A percentile compares a stretch with the other conserved stretches of the same genome.
phyloP scores from a whole-genome alignment of 2,888 invertebrate species.

The Cylloceria caligata region DNA sequence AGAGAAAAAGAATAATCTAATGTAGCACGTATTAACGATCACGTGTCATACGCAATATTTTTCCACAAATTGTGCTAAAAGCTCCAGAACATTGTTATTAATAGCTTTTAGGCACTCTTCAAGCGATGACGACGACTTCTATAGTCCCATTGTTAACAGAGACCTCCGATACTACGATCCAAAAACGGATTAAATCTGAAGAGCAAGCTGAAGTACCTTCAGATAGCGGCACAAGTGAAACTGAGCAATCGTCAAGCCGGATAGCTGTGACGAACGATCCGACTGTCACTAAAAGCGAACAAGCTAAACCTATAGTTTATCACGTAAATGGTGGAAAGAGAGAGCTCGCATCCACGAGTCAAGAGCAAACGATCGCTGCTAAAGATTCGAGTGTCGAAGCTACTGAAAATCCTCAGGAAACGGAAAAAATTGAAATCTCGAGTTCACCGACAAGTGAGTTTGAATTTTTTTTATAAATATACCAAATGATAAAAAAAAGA shows the following conservation, averaged over 20 bases:
- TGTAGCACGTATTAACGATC: neutral
- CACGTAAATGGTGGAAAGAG: constrained; percentile 34
- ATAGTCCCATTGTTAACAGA: neutral
- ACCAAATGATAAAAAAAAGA: too few relatives aligned
- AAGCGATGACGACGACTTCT: neutral
- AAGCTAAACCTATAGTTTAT: constrained; percentile 29
- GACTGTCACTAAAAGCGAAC: neutral
- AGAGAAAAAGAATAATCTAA: neutral
- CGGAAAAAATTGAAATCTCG: neutral
- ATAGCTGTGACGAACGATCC: neutral
- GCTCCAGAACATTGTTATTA: neutral
- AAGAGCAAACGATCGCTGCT: constrained; percentile 19
- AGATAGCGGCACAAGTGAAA: constrained; percentile 15
- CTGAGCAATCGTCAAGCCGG: neutral
- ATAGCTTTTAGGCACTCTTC: neutral
- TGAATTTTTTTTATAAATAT: too few relatives aligned
- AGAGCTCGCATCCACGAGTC: constrained; percentile 14
- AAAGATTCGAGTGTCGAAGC: constrained; percentile 37
- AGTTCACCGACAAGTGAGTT: neutral
- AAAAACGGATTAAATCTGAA: constrained; percentile 25
- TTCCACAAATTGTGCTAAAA: neutral
- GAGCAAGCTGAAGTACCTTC: constrained; percentile 22
- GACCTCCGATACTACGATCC: neutral
- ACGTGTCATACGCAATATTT: neutral
- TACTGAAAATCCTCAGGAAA: constrained; percentile 20